Base-by-base conservation (phyloP, 2,113 vertebrate genomes). In the Chaenocephalus aceratus region DNA sequence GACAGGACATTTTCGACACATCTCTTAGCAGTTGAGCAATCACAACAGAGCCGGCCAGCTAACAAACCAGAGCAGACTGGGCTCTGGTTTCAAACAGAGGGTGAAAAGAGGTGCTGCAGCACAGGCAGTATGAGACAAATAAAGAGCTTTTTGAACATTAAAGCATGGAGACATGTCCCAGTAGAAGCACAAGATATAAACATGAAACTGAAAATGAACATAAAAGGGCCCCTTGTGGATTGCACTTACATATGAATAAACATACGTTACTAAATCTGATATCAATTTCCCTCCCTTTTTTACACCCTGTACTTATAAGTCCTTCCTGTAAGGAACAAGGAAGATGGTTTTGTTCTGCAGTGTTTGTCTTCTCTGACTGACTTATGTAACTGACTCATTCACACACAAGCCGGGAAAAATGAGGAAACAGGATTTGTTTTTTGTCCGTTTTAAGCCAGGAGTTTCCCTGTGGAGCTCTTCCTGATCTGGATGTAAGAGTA, bases 391-490 rank as follows among this genome's bases (percentile, higher is more conserved):
- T 63, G 23, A 60, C 60, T 61, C 58, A 23, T 45, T 49, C 44
- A 76, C 61, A 60, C 59, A 69, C 34, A 3, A 21, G 48, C 64
- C 41, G 64, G 18, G 44, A 74, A 74, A 78, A 59, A 83, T 6
- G 23, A 82, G 88, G 85, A 91, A 91, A 85, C 84, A 26, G 69
- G 84, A 81, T 75, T 56, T 91, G 74, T 83, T 86, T 84, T 41
- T 86, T 82, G 34, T 48, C 63, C 10, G 54, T 70, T 68, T 64
- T 80, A 30, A 30, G 46, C 66, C 30, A 15, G 52, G 57, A 73
- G 12, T 69, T 85, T 62, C 86, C 41, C 44, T 3, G 6, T 12
- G 48, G 53, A 75, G 79, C 36, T 8, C 68, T 81, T 85, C 87
- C 91, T 80, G 77, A 62, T 77, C 48, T 34, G 62, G 44, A 65